Evolutionary conservation across 2,797 vertebrate genomes (phyloP), one percentile per base, ranked within the genome.

Genomic region (Hippocampus kuda): DNA sequence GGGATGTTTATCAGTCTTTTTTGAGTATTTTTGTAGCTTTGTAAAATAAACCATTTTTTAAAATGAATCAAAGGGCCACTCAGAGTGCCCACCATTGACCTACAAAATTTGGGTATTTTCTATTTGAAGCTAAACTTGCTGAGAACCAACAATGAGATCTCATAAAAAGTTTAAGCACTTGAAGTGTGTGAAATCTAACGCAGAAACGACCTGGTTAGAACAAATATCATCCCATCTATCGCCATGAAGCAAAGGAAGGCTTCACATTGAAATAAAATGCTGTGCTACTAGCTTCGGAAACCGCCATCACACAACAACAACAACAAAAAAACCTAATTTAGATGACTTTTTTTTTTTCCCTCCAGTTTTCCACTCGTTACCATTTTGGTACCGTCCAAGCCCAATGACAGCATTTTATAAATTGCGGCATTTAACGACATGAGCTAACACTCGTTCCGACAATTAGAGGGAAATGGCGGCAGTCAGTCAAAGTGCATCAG

Each of bases 381-480:
- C 51, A 34, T 53, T 53, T 54, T 1, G 38, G 60, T 70, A 74
- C 42, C 5, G 59, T 65, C 66, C 16, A 70, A 46, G 12, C 16
- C 2, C 64, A 56, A 48, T 59, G 63, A 51, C 59, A 65, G 27
- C 44, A 30, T 38, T 75, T 71, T 41, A 30, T 20, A 54, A 73
- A 76, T 44, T 27, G 38, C 24, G 30, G 4, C 11, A 41, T 72
- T 68, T 71, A 27, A 56, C 76, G 72, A 72, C 51, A 2, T 60
- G 54, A 24, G 13, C 53, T 54, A 70, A 75, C 60, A 65, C 65
- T 67, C 41, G 61, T 69, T 69, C 64, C 64, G 70, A 38, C 72
- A 74, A 79, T 57, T 34, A n/a, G 70, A 63, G 68, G 63, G 42
- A 72, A 76, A 34, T 60, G 56, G 70, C 51, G 65, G 60, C 34